Evolutionary conservation across 1,140 invertebrate genomes (phyloP), one percentile per base, ranked within the genome.

Genomic region (Acromyrmex charruanus): DNA sequence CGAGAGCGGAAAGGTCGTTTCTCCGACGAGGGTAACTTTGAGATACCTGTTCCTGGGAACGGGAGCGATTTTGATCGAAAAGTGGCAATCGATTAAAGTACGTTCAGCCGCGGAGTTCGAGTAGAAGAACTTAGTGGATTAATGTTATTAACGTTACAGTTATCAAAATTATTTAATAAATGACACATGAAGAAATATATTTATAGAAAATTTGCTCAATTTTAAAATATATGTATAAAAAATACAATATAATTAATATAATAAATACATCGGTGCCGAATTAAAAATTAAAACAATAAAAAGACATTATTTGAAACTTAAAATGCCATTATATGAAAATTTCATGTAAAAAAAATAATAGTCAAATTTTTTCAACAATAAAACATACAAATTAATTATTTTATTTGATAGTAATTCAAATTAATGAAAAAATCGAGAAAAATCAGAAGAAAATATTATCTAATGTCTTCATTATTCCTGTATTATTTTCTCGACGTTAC

Each of bases 41-140:
- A 51, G 80, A 84, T 92, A 92, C 88, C 92, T 92, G 89, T 92
- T 93, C 93, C 86, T 93, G 91, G 92, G 91, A 93, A 93, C 92
- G 58, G 69, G 58, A 90, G 16, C 14, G 71, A 87, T 65, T 55
- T 82, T 69, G 86, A 86, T 87, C 85, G 74, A 81, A 68, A 65
- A 89, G 79, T 69, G 81, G 72, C 85, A 84, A 88, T 91, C 86
- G 66, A 89, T 90, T 85, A 84, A 84, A 88, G 49, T 84, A 80
- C 59, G 25, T 87, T 49, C 5, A 5, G 10, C 28, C n/a, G 16
- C 35, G 9, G 53, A 21, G 7, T 9, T 49, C 21, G 7, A 51
- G 25, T 9, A 49, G 5, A 25, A 31, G 9, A 59, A 28, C 4
- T 18, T 58, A n/a, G 44, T 4, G 39, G 2, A 12, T 31, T 39